Base-by-base conservation (phyloP, 1,140 invertebrate genomes). In the Drosophila repletoides region DNA sequence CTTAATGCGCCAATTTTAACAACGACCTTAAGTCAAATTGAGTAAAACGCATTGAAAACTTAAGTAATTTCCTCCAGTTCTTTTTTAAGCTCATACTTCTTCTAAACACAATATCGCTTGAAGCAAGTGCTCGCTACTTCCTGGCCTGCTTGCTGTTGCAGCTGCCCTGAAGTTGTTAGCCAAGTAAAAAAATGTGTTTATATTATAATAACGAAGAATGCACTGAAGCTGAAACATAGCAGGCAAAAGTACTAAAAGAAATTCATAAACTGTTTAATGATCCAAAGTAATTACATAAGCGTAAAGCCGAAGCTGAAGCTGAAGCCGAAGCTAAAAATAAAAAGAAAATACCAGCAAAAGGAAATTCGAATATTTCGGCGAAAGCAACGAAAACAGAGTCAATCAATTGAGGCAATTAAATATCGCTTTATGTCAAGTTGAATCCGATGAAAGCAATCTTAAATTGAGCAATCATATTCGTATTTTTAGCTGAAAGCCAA, bases 1-100 rank as follows among this genome's bases (percentile, higher is more conserved):
- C 79, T 84, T 84, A 84, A 83, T 83, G 79, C 70, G 80, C 60
- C 66, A 83, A 83, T 84, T 84, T 81, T 84, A 59, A 67, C 70
- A 71, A 72, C 80, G 79, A 83, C 79, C 74, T 58, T 74, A 83
- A 83, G 74, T 83, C 79, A 84, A 83, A 83, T 83, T 83, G 77
- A 79, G 64, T 83, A 86, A 79, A 83, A 79, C 80, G 80, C 80
- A 84, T 83, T 83, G 70, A 83, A 83, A 83, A 83, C 74, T 86
- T 84, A 79, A 83, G 79, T 84, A 72, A 86, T 83, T 83, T 83
- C 46, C 64, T n/a, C 31, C 59, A 66, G 77, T 73, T 48, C 46
- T 55, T 14, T 55, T 67, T 48, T 55, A 52, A 56, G 38, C 26
- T 38, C 34, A 46, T 45, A 12, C 46, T 1, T 24, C 19, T 31